phyloP scores from a whole-genome alignment of 2,113 vertebrate genomes.

The Echinops telfairi region DNA sequence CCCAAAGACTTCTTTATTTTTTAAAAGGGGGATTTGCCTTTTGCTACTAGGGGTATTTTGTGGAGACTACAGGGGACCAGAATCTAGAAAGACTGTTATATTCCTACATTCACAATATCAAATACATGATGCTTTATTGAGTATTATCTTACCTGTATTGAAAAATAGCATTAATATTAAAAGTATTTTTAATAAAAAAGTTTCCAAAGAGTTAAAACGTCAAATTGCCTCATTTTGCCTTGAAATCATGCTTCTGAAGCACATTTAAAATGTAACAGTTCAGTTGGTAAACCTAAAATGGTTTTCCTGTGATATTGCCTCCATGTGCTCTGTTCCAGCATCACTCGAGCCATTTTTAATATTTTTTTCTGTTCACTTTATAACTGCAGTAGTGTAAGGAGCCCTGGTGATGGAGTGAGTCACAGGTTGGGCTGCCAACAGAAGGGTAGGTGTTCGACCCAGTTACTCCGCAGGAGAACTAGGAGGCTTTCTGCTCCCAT shows the following conservation, averaged over 20 bases:
- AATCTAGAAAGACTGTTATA: constrained; percentile 76
- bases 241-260: constrained; percentile 35
- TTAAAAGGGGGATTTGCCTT: constrained; percentile 78
- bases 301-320: neutral
- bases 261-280: neutral
- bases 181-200: constrained; percentile 85
- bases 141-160: constrained; percentile 87
- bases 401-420: too few relatives aligned
- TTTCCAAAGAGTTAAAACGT: constrained; percentile 82
- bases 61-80: constrained; percentile 76
- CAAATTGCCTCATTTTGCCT: constrained; percentile 72
- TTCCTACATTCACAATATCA: constrained; percentile 80
- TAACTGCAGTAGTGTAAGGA: too few relatives aligned
- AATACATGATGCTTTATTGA: constrained; percentile 80
- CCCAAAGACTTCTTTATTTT: constrained; percentile 70
- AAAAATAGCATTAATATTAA: constrained; percentile 84
- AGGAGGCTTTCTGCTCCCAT: too few relatives aligned
- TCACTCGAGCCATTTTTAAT: neutral
- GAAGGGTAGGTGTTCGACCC: too few relatives aligned
- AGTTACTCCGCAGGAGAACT: too few relatives aligned
- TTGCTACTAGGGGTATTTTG: constrained; percentile 75
- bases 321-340: neutral
- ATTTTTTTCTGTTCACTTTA: constrained; percentile 15
- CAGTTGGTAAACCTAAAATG: constrained; percentile 23
- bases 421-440: too few relatives aligned